Conservation (phyloP, 2,888 invertebrate species). For the Podotricha telesiphe region DNA sequence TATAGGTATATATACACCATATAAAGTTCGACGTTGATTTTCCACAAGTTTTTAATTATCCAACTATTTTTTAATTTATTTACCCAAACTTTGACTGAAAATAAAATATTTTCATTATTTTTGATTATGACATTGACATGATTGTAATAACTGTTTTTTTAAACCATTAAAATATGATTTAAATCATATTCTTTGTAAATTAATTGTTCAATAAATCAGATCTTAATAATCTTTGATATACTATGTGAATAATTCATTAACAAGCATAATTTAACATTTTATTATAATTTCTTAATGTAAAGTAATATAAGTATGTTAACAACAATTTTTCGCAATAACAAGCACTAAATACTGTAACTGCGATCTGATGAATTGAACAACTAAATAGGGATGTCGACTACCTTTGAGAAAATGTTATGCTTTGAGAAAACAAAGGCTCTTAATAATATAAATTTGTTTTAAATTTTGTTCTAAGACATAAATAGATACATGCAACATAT, state of each 20-base stretch:
- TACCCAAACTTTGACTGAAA: conserved; percentile 45
- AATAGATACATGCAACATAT: no score
- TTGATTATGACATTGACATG: no score
- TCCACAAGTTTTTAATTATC: conserved; percentile 33
- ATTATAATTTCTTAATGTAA: neutral
- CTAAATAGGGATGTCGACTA: conserved; percentile 15
- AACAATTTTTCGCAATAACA: conserved; percentile 2
- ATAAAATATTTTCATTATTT: conserved; percentile 32
- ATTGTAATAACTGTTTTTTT: conserved; percentile 26
- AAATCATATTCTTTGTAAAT: neutral
- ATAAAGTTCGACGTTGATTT: conserved; percentile 41
- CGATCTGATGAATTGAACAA: conserved; percentile 5
- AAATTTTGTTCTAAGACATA: no score
- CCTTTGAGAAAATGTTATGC: neutral
- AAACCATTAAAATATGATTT: conserved; percentile 7
- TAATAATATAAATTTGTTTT: no score
- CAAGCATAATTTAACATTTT: neutral
- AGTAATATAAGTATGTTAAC: neutral
- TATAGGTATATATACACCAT: conserved; percentile 43
- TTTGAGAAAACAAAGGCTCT: no score
- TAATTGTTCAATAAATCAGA: conserved; percentile 6
- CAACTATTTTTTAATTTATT: conserved; percentile 41
- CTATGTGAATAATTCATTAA: neutral
- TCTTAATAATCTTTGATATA: neutral
- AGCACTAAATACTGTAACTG: neutral